Percentiles rank a stretch among this genome's conserved stretches.
Evolutionary conservation across 2,113 vertebrate species (phyloP).

Genomic region (Cercocebus atys): DNA sequence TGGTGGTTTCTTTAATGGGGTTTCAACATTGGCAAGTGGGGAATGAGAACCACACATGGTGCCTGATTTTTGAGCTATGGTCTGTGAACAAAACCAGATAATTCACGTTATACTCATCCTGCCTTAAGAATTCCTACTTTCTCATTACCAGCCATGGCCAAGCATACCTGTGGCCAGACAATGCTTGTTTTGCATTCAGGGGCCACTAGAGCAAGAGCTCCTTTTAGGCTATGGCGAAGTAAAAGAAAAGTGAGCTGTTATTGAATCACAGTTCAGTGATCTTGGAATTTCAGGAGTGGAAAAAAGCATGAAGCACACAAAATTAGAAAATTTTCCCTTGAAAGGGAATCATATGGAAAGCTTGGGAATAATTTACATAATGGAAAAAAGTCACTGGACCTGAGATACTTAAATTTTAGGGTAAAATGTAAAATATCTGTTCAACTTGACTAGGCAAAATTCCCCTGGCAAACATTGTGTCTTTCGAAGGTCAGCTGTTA

Average conservation of each 20-base stretch:
- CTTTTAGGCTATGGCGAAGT: neutral
- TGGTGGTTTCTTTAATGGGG: constrained; percentile 6
- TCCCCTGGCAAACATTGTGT: neutral
- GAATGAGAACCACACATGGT: neutral
- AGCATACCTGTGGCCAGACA: neutral
- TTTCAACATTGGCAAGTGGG: neutral
- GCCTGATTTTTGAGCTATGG: neutral
- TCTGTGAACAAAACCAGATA: constrained; percentile 20
- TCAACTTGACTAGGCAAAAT: neutral
- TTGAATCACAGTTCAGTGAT: neutral
- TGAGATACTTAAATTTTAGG: neutral
- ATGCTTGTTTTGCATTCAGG: neutral
- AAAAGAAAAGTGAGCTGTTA: constrained; percentile 1
- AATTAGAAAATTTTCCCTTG: neutral
- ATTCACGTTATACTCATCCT: neutral
- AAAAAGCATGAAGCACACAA: neutral
- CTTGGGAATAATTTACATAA: neutral
- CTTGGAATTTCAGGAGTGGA: neutral
- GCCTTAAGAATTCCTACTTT: neutral
- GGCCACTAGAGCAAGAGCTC: neutral
- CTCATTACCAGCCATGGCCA: neutral
- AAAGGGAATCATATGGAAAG: neutral
- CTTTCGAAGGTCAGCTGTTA: neutral
- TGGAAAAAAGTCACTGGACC: neutral
- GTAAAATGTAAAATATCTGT: neutral